Base-by-base conservation (phyloP, 2,888 invertebrate genomes). In the Metellina segmentata region DNA sequence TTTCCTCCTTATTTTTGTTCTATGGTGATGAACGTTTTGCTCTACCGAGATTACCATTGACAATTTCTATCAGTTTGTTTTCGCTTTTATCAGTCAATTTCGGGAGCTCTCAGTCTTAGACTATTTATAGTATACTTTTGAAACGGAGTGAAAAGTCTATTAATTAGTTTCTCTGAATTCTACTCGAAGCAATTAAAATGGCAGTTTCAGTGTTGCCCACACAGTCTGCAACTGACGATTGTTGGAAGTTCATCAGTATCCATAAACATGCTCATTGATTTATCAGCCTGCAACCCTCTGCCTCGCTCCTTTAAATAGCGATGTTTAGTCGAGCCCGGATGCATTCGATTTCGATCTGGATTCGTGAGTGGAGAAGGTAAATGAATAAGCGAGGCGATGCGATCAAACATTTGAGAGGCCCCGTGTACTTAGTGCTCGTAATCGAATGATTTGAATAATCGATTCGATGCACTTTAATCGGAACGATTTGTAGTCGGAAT, bases 391-490 rank as follows among this genome's bases (percentile, higher is more conserved):
- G 34, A 34, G 4, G 34, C 34, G 34, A 34, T 34, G 34, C 61
- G 61, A 61, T 61, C 61, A 61, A 61, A 61, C 61, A 61, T 61
- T 16, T 34, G 34, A 34, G 34, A 34, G 34, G 61, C 61, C 61
- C 34, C 34, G 34, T 34, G 34, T 34, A 2, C 34, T 34, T 34
- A 61, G 61, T 4, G 7, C 61, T 16, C 61, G 61, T 61, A 61
- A 61, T 61, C 61, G 61, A 61, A 61, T 61, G 61, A 61, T 61
- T 61, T 61, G 61, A 61, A 61, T 61, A 61, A 61, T 61, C 61
- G 61, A 61, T 61, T 61, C 61, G 13, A 9, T 61, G 61, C 61
- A 61, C 61, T 61, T 61, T 11, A 61, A 61, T 61, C 9, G 61
- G 61, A 61, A 8, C 16, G 61, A 61, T 6, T 61, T 61, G 11